phyloP scores from a whole-genome alignment of 2,797 vertebrate species.

The Aeoliscus strigatus region DNA sequence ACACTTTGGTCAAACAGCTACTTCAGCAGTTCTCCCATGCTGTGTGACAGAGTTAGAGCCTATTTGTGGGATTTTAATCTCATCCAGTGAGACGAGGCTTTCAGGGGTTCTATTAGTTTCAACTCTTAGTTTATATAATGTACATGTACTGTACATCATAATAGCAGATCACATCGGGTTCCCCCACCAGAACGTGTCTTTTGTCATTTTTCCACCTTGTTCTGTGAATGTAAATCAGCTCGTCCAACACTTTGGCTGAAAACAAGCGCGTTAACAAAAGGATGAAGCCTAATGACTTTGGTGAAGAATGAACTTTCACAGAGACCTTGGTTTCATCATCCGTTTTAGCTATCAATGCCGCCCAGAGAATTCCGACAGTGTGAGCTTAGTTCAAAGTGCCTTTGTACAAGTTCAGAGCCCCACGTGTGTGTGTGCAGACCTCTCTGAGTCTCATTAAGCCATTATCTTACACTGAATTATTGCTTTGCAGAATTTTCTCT shows the following conservation, averaged over 20 bases:
- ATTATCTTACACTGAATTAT: background rate
- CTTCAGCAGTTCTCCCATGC: conserved; percentile 56
- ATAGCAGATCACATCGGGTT: no score
- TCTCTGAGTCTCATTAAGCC: no score
- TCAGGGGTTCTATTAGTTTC: conserved; percentile 11
- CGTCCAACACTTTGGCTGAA: no score
- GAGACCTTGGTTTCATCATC: no score
- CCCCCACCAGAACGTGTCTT: no score
- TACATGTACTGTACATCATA: conserved; percentile 24
- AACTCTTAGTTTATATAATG: conserved; percentile 22
- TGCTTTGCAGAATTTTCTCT: background rate
- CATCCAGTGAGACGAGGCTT: conserved; percentile 12
- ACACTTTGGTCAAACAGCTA: conserved; percentile 46
- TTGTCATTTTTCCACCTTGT: no score
- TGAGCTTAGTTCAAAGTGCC: no score
- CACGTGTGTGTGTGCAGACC: no score
- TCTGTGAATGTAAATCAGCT: no score
- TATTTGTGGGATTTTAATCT: conserved; percentile 40
- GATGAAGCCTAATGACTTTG: background rate
- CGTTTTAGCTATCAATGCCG: no score
- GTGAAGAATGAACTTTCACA: background rate
- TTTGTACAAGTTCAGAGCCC: background rate
- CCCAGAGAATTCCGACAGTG: no score
- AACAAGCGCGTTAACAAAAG: no score
- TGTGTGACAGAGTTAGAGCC: conserved; percentile 36